Conservation (phyloP, 1,140 invertebrate genomes). For the Helicoverpa armigera region DNA sequence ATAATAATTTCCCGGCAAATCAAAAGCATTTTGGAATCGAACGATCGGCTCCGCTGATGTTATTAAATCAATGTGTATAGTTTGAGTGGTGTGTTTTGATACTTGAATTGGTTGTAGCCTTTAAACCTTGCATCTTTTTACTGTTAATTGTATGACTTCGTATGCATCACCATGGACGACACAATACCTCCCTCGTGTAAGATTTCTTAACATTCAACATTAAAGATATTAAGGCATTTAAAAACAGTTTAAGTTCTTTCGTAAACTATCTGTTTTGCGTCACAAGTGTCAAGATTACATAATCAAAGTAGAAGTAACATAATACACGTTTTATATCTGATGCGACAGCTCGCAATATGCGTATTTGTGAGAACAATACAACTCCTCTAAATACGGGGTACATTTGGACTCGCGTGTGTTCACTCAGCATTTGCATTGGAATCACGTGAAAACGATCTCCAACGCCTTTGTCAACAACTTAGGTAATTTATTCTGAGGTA, state of each 20-base stretch:
- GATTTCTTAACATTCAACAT: too few relatives aligned
- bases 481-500: conserved; percentile 35
- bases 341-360: conserved; percentile 53
- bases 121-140: neutral
- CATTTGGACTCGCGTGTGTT: conserved; percentile 28
- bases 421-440: conserved; percentile 41
- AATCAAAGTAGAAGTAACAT: conserved; percentile 25
- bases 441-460: conserved; percentile 46
- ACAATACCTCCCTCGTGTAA: too few relatives aligned
- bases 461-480: conserved; percentile 42
- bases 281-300: conserved; percentile 19
- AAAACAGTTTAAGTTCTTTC: too few relatives aligned
- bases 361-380: conserved; percentile 62
- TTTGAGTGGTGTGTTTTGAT: conserved; percentile 54
- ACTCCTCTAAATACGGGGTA: conserved; percentile 45
- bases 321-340: conserved; percentile 49
- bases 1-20: conserved; percentile 77
- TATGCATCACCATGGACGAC: too few relatives aligned
- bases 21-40: conserved; percentile 76
- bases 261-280: neutral
- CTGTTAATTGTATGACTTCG: too few relatives aligned
- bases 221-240: too few relatives aligned
- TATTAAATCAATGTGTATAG: conserved; percentile 71
- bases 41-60: conserved; percentile 64
- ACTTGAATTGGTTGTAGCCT: conserved; percentile 32